Base-by-base conservation (phyloP, 2,113 vertebrate species). In the Rhagologus leucostigma region DNA sequence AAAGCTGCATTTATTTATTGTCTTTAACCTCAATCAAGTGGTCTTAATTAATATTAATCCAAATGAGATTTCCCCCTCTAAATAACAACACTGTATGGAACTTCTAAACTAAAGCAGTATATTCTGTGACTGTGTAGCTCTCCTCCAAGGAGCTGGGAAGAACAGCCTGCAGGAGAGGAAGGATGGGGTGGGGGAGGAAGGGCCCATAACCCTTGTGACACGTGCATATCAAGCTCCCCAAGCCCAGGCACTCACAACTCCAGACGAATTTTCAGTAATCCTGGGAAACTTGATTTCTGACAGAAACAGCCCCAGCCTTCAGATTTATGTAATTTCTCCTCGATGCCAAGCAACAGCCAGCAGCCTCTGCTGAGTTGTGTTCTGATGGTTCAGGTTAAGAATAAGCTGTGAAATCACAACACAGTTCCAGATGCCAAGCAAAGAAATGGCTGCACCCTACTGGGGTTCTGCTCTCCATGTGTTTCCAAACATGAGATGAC, bases 221-320 rank as follows among this genome's bases (percentile, higher is more conserved):
- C 0, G 0, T 2, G 13, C 32, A 65, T 0, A 0, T 32, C 67
- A 56, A 78, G 32, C 39, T 81, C 37, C 37, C 35, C 12, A 49
- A 22, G n/a, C 59, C 29, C 20, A 42, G 50, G 37, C 32, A 35
- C 44, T 71, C 7, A 22, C 0, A 0, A 33, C 63, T 60, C 2
- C 1, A 74, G 56, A 57, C 24, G 35, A 68, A 75, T 59, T 89
- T 87, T 70, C 60, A 35, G 56, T 52, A 84, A 78, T 60, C n/a
- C 74, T 39, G 30, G 42, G 15, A 53, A 84, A 59, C 35, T 71
- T 52, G 23, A 33, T 33, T 71, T 60, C 39, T 82, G 52, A 52
- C 63, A 84, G 62, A 18, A 87, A 79, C 22, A 71, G 69, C 29
- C 10, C 53, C 73, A 71, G 44, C 68, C 49, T 71, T 70, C n/a